Percentiles rank a stretch among this genome's conserved stretches.
Conservation (phyloP, 2,113 vertebrate species). For the Argyrosomus japonicus region DNA sequence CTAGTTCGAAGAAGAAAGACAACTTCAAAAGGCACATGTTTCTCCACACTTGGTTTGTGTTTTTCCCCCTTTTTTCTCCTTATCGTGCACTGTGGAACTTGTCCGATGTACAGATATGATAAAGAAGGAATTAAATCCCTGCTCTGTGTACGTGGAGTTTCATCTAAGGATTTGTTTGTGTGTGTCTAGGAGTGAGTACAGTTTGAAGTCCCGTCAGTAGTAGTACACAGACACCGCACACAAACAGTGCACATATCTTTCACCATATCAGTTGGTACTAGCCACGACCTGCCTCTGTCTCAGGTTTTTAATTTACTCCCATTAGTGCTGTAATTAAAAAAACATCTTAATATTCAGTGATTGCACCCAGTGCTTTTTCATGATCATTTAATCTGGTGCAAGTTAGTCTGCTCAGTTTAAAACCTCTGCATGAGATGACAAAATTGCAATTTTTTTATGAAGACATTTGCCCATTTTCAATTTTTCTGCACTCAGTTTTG, state of each 20-base stretch:
- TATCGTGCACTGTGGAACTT: conserved; percentile 47
- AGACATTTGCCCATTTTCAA: neutral
- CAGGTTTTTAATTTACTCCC: conserved; percentile 18
- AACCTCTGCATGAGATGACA: neutral
- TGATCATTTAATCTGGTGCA: neutral
- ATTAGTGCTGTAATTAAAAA: conserved; percentile 9
- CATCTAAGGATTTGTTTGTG: conserved; percentile 34
- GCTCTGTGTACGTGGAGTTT: conserved; percentile 41
- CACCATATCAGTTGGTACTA: conserved; percentile 1
- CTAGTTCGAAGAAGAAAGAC: conserved; percentile 69
- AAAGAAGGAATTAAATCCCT: conserved; percentile 54
- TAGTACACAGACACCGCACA: conserved; percentile 33
- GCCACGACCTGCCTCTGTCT: conserved; percentile 24
- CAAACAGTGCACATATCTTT: conserved; percentile 22
- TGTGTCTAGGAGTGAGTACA: neutral
- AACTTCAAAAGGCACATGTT: conserved; percentile 73
- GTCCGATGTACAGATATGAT: conserved; percentile 56
- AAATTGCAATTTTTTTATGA: conserved; percentile 10
- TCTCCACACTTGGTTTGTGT: conserved; percentile 54
- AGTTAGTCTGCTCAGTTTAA: neutral
- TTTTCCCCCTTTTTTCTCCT: conserved; percentile 38
- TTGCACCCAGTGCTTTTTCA: too few relatives aligned
- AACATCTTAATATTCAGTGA: conserved; percentile 20
- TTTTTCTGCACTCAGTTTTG: conserved; percentile 1
- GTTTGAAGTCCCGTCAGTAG: conserved; percentile 16